Conservation (phyloP, 2,113 vertebrate species). For the Pseudois nayaur region DNA sequence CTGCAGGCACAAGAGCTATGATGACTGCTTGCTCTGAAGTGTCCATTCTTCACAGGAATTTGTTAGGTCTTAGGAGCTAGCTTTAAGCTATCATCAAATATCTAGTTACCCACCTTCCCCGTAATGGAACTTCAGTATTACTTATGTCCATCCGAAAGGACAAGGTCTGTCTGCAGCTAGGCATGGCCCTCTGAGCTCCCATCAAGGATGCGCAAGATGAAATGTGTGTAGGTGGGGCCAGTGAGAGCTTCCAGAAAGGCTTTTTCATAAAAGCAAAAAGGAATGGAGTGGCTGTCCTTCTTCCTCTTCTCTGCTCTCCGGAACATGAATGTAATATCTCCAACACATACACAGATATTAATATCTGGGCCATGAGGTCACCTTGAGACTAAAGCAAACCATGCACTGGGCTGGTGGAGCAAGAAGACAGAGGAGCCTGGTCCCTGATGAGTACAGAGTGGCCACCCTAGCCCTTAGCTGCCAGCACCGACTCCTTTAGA, state of each 20-base stretch:
- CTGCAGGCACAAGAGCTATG: not conserved
- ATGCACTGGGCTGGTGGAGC: rapidly evolving
- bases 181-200: not conserved
- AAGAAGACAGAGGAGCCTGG: too few species aligned
- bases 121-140: rapidly evolving
- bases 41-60: not conserved
- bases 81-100: not conserved
- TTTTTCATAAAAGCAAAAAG: not conserved
- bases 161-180: rapidly evolving
- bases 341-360: not conserved
- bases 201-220: not conserved
- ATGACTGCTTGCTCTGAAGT: not conserved
- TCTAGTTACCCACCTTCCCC: not conserved
- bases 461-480: rapidly evolving
- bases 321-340: not conserved
- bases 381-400: not conserved
- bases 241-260: not conserved
- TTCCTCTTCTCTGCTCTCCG: conserved; percentile 32
- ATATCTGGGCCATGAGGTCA: not conserved
- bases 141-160: not conserved
- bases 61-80: not conserved
- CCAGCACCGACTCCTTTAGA: not conserved
- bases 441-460: rapidly evolving
- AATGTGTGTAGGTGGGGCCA: rapidly evolving
- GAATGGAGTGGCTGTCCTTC: not conserved